Conservation (phyloP, 2,113 vertebrate genomes). For the Scalopus aquaticus region DNA sequence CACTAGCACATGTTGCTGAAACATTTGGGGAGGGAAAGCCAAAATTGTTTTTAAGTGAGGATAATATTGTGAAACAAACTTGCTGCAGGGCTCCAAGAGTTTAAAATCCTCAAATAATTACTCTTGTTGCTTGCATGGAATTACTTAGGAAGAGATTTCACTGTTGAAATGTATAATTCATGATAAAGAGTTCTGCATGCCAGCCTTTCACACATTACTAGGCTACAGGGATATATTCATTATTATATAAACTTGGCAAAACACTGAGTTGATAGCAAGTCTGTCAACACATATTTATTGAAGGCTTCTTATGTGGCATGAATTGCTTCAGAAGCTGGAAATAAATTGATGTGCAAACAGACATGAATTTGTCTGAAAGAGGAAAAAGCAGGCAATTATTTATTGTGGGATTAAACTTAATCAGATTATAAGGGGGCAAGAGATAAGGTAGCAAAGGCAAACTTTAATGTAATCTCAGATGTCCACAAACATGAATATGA, state of each 20-base stretch:
- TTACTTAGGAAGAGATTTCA: not conserved
- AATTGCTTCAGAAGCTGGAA: not conserved
- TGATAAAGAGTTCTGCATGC: not conserved
- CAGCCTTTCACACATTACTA: not conserved
- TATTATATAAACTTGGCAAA: not conserved
- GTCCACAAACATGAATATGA: not conserved
- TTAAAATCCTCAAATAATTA: constrained; percentile 46
- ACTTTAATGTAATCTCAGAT: not conserved
- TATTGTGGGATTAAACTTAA: not conserved
- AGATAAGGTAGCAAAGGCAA: not conserved
- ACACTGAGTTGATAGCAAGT: not conserved
- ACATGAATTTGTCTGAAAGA: not conserved
- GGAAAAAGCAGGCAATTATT: not conserved
- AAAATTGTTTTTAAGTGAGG: constrained; percentile 17
- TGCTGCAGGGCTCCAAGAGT: not conserved
- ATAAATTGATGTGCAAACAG: not conserved
- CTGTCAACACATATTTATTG: constrained; percentile 38
- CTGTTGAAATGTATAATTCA: constrained; percentile 25
- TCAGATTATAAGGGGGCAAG: not conserved
- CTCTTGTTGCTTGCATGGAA: not conserved
- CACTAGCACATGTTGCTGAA: not conserved
- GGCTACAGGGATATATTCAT: not conserved
- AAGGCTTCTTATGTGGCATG: not conserved
- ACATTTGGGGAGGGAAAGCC: not conserved
- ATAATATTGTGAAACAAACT: constrained; percentile 57